Evolutionary conservation across 2,888 invertebrate genomes (phyloP), one percentile per base, ranked within the genome.

Genomic region (Mylabris sibirica): DNA sequence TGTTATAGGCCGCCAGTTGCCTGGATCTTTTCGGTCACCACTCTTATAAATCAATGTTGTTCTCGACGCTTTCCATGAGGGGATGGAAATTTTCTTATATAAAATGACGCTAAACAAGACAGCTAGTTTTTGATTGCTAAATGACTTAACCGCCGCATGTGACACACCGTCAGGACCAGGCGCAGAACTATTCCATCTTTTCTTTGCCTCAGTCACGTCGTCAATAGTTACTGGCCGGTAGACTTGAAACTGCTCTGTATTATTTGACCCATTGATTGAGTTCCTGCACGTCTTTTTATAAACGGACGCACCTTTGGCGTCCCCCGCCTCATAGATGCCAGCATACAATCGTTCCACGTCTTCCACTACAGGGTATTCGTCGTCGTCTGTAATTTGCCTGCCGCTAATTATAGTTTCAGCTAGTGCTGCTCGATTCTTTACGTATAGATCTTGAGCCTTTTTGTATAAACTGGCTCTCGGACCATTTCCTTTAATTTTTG

Each of bases 1-100:
- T 2, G 71, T 70, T 12, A 71, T 70, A 3, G 71, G 69, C 2
- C 68, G 14, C 65, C 65, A 70, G 65, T 66, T 68, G 41, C 61
- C 61, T 12, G 30, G 67, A 11, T 67, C 53, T 41, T 41, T n/a
- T n/a, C 41, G 11, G 22, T 35, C 49, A 17, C 22, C 24, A 22
- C 11, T 11, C 22, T 70, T 69, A 6, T 64, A 65, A 11, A 70
- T 68, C 8, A 69, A 34, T 6, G 59, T 59, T 4, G 68, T 71
- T 35, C 63, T 35, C 6, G 34, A 8, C 8, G 26, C 14, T 35
- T 59, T 59, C 20, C 63, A 67, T 2, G 30, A 3, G 0, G n/a
- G 63, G 24, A 17, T 22, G 12, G 17, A 59, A 11, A 38, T 9
- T 41, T 1, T 41, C n/a, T 41, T 41, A 14, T 41, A 41, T 3